A percentile compares a stretch with the other conserved stretches of the same genome.
These are phyloP conservation scores for Sebastes fasciatus DNA, from an alignment of 2,113 vertebrate genomes.

Conservation along the genomic window DNA sequence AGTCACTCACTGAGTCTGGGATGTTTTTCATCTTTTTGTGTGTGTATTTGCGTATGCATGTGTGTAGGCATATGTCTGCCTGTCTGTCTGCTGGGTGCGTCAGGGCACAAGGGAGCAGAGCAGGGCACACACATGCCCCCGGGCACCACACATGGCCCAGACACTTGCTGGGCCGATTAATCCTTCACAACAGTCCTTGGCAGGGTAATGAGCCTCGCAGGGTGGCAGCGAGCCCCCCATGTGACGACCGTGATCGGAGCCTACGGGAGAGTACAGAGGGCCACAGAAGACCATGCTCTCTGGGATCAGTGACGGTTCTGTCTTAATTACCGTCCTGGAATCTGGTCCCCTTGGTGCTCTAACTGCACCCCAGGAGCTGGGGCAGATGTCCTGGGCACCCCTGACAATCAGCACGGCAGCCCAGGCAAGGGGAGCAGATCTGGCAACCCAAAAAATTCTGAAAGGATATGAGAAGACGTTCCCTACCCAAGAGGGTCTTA, in stretches of 20 bases:
- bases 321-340: conserved; percentile 80
- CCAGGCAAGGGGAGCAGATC: conserved; percentile 27
- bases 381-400: conserved; percentile 49
- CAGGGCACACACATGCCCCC: conserved; percentile 55
- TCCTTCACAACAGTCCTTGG: conserved; percentile 79
- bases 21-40: conserved; percentile 28
- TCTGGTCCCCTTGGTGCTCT: conserved; percentile 51
- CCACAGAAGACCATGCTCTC: conserved; percentile 62
- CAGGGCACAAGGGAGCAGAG: conserved; percentile 64
- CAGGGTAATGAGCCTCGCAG: conserved; percentile 86
- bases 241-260: conserved; percentile 73
- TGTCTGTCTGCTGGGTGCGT: conserved; percentile 48
- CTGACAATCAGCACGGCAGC: conserved; percentile 27
- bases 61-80: conserved; percentile 27
- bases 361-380: conserved; percentile 49
- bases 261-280: conserved; percentile 62
- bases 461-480: conserved; percentile 33
- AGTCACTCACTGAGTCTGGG: background rate
- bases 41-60: background rate
- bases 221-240: conserved; percentile 66
- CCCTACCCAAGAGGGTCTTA: background rate
- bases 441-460: conserved; percentile 41
- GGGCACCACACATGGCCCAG: conserved; percentile 60
- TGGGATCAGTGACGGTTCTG: conserved; percentile 68
- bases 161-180: conserved; percentile 83